Evolutionary conservation across 2,797 vertebrate genomes (phyloP).

Genomic region (Pseudochirops cupreus): DNA sequence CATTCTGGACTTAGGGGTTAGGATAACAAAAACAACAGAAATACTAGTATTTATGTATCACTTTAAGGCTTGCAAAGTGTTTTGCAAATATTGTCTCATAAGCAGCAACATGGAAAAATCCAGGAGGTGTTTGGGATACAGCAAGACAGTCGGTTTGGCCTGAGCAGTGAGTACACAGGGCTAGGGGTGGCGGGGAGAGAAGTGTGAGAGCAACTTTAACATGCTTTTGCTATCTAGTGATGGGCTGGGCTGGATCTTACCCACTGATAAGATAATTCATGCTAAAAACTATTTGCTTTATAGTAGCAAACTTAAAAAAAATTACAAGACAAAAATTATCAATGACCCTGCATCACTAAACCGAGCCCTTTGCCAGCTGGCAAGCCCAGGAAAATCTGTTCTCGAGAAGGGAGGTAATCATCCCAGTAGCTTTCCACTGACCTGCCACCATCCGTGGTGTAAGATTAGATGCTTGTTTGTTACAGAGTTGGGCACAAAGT

Average conservation of each 20-base stretch:
- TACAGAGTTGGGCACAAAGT: slow-evolving; percentile 20
- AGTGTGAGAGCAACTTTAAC: slow-evolving; percentile 1
- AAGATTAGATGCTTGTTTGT: slow-evolving; percentile 55
- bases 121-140: neutral
- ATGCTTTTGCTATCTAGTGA: slow-evolving; percentile 16
- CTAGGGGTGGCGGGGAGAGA: neutral
- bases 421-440: slow-evolving; percentile 36
- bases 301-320: slow-evolving; percentile 33
- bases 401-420: slow-evolving; percentile 57
- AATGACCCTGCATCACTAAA: slow-evolving; percentile 51
- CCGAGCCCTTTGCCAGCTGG: slow-evolving; percentile 4
- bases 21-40: neutral
- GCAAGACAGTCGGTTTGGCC: neutral
- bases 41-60: neutral
- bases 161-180: neutral
- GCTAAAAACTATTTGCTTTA: slow-evolving; percentile 39
- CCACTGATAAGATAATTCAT: slow-evolving; percentile 26
- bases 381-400: slow-evolving; percentile 26
- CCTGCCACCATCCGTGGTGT: slow-evolving; percentile 14
- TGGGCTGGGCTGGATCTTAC: slow-evolving; percentile 38
- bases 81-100: neutral
- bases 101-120: neutral
- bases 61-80: neutral
- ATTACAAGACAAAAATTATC: slow-evolving; percentile 14
- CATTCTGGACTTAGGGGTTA: neutral